phyloP scores from a whole-genome alignment of 2,113 vertebrate genomes.

The Toxotes chatareus region DNA sequence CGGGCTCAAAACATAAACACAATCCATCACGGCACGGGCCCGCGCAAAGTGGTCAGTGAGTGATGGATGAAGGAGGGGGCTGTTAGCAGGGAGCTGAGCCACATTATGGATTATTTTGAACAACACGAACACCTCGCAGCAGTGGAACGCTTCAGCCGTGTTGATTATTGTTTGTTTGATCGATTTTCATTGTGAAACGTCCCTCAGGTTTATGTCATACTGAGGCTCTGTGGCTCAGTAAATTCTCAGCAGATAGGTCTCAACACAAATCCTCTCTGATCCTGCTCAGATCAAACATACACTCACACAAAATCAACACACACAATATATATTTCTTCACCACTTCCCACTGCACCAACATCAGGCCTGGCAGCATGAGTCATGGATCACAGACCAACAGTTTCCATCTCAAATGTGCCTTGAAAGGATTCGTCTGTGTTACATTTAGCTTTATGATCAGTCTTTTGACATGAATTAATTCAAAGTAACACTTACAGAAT shows the following conservation, averaged over 20 bases:
- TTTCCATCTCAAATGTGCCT: not conserved
- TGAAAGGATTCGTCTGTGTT: not conserved
- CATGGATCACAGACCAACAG: not conserved
- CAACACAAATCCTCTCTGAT: constrained; percentile 18
- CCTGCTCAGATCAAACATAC: constrained; percentile 13
- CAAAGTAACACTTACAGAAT: not conserved
- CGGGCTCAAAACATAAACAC: constrained; percentile 70
- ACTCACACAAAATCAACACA: not conserved
- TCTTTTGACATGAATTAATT: not conserved
- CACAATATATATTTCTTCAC: not conserved
- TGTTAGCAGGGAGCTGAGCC: constrained; percentile 30
- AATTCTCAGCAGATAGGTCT: constrained; percentile 10
- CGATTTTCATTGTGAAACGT: constrained; percentile 29
- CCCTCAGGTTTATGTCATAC: constrained; percentile 17
- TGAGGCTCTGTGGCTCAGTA: not conserved
- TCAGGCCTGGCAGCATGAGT: constrained; percentile 5
- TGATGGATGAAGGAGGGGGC: constrained; percentile 60
- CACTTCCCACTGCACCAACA: not conserved
- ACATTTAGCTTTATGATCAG: not conserved
- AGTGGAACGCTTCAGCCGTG: constrained; percentile 20
- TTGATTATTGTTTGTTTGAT: constrained; percentile 45
- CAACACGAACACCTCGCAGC: constrained; percentile 18
- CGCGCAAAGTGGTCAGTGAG: constrained; percentile 65
- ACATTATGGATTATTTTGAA: constrained; percentile 69
- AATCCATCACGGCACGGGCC: constrained; percentile 74